Evolutionary conservation across 2,113 vertebrate genomes (phyloP), one percentile per base, ranked within the genome.

Genomic region (Eurypyga helias): DNA sequence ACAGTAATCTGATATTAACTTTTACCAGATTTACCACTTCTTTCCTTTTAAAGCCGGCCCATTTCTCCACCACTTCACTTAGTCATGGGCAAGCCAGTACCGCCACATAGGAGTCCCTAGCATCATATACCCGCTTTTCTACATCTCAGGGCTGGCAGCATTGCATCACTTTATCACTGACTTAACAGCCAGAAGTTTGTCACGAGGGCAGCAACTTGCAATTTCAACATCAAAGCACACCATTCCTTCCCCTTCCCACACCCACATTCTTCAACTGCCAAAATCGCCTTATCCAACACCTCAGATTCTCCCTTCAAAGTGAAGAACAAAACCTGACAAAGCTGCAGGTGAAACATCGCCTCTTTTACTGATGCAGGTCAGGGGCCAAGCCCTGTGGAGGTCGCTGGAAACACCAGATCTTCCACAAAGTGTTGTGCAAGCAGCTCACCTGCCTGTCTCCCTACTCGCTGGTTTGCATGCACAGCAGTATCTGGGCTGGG

Each of bases 281-380:
- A n/a, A 46, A 55, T 2, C 25, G 11, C 67, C 26, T 49, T 2
- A 2, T 3, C 62, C 60, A 54, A 34, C 13, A 1, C 10, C 43
- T 20, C 14, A 1, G 72, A 0, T 10, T 17, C 58, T 48, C 26
- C 54, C 9, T 33, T 33, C 10, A 7, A 6, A 12, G 43, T 2
- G 10, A 16, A 54, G 43, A 16, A 18, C 13, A 11, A 19, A 64
- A 60, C 5, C 14, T 2, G 23, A 20, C 11, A 12, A 29, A 33
- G 43, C 36, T 18, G 4, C 1, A 31, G 26, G 36, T 26, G 65
- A 28, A 61, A 38, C 0, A 2, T 6, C 3, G 9, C 17, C n/a
- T 52, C 57, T 82, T 69, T 19, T 15, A 10, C 19, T 9, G n/a
- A 7, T 2, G 3, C 6, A 17, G 13, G 23, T 10, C 33, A 13